Conservation (phyloP, 2,888 invertebrate genomes). For the Hirtodrosophila trivittata region DNA sequence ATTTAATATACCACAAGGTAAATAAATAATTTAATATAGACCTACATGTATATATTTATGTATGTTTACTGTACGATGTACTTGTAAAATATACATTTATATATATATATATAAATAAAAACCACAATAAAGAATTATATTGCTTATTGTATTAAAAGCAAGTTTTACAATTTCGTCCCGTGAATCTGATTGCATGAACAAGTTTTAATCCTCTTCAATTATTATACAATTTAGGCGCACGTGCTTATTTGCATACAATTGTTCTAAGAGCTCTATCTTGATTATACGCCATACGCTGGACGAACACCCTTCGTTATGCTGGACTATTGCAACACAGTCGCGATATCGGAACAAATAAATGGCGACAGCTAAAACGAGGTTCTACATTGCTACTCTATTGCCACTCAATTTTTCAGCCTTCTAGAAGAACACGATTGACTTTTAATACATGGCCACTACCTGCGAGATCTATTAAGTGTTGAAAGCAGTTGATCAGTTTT, state of each 20-base stretch:
- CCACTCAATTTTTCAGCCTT: conserved; percentile 16
- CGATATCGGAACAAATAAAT: background rate
- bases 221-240: conserved; percentile 74
- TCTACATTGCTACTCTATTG: conserved; percentile 21
- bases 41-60: conserved; percentile 34
- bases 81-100: conserved; percentile 27
- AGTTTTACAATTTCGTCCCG: conserved; percentile 2
- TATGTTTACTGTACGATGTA: conserved; percentile 16
- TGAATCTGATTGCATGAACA: background rate
- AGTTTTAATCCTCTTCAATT: conserved; percentile 37
- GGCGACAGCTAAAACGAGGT: conserved; percentile 13
- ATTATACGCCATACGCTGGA: conserved; percentile 20
- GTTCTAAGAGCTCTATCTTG: conserved; percentile 48
- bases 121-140: conserved; percentile 78
- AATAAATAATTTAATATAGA: conserved; percentile 31
- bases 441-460: conserved; percentile 39
- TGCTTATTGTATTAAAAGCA: conserved; percentile 72
- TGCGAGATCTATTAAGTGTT: conserved; percentile 43
- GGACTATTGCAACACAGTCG: background rate
- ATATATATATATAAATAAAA: conserved; percentile 41
- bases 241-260: conserved; percentile 78
- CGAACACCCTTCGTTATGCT: conserved; percentile 49
- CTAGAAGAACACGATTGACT: conserved; percentile 51
- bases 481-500: conserved; percentile 60
- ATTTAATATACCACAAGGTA: conserved; percentile 72